phyloP scores from a whole-genome alignment of 2,113 vertebrate genomes.

The Pelvicachromis taeniatus region DNA sequence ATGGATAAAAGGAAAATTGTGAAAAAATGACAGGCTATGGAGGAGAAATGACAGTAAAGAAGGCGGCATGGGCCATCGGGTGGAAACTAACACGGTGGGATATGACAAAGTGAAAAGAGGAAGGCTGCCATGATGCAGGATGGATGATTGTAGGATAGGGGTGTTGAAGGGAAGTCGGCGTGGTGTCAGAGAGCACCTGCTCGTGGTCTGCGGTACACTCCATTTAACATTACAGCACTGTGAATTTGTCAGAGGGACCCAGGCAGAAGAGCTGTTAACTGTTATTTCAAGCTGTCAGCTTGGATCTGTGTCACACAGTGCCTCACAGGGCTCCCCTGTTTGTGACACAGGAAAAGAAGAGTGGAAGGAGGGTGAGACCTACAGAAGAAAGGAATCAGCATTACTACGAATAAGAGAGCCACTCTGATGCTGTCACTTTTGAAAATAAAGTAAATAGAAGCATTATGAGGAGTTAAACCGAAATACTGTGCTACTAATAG shows the following conservation, averaged over 20 bases:
- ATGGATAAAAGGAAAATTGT: background rate
- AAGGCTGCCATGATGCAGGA: background rate
- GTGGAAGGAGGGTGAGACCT: background rate
- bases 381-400: background rate
- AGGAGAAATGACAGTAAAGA: conserved; percentile 5
- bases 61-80: conserved; percentile 6
- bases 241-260: conserved; percentile 47
- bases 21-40: background rate
- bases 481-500: background rate
- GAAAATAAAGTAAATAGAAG: background rate
- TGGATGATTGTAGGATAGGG: conserved; percentile 7
- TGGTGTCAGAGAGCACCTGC: conserved; percentile 49
- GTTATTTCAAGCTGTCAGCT: conserved; percentile 63
- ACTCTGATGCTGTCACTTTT: background rate
- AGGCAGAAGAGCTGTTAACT: conserved; percentile 55
- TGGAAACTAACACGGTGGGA: conserved; percentile 32
- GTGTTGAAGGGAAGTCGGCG: conserved; percentile 19
- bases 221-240: conserved; percentile 57
- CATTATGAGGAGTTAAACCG: background rate
- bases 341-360: conserved; percentile 38
- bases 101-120: conserved; percentile 28
- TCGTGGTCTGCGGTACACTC: conserved; percentile 41
- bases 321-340: conserved; percentile 27
- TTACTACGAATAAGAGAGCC: background rate
- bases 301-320: conserved; percentile 48